Evolutionary conservation across 2,888 invertebrate species (phyloP).

Genomic region (Meghimatium bilineatum): DNA sequence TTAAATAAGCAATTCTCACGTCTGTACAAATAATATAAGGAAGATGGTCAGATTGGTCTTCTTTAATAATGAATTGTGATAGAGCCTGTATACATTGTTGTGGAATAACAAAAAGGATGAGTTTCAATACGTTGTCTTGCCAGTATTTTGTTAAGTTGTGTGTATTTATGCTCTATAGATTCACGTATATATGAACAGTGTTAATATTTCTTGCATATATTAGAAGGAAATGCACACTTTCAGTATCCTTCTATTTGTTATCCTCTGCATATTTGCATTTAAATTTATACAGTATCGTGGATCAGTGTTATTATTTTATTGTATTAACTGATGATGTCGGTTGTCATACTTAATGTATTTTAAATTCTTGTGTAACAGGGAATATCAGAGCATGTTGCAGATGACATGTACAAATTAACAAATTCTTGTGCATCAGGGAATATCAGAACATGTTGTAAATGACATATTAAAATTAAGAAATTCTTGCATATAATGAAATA

Average conservation of each 20-base stretch:
- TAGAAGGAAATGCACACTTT: too few relatives aligned
- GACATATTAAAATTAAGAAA: too few relatives aligned
- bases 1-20: neutral
- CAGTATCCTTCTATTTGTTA: too few relatives aligned
- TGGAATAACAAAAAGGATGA: neutral
- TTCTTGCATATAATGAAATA: neutral
- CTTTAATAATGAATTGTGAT: neutral
- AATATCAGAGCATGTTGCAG: neutral
- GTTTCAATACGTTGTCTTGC: too few relatives aligned
- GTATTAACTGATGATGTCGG: neutral
- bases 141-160: too few relatives aligned
- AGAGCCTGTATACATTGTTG: neutral
- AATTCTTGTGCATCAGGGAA: neutral
- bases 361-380: neutral
- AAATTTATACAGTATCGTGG: neutral
- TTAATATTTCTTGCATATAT: too few relatives aligned
- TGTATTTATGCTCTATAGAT: too few relatives aligned
- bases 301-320: neutral
- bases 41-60: neutral
- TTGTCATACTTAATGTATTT: neutral
- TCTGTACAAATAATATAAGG: neutral
- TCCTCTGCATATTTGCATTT: neutral
- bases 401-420: too few relatives aligned
- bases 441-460: neutral
- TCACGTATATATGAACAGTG: too few relatives aligned